Base-by-base conservation (phyloP, 1,140 invertebrate genomes). In the Anthonomus grandis region DNA sequence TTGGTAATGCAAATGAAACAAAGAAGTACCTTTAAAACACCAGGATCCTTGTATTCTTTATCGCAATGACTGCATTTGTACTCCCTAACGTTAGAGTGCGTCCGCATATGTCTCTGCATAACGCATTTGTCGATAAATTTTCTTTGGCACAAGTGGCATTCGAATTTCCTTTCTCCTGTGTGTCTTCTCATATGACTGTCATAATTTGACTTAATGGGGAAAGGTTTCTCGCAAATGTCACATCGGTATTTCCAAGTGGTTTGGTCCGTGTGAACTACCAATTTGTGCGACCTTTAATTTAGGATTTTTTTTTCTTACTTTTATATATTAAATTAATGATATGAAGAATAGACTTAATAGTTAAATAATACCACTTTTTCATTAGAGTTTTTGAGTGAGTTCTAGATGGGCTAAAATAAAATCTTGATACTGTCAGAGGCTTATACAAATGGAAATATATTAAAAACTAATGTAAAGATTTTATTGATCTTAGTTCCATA, bases 61-160 rank as follows among this genome's bases (percentile, higher is more conserved):
- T 60, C 61, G 39, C 65, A 67, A 19, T 64, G 48, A 8, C 23
- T 17, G 41, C 65, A 67, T 22, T 58, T 57, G 31, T 60, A 59
- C 9, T 65, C 59, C 18, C 63, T 60, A 4, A 63, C 58, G 34
- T 67, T 67, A 0, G 63, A 63, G 38, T 71, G 70, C 4, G 64
- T 60, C 18, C 56, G 53, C 56, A 70, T 64, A 52, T 72, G 70
- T 18, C 65, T 64, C 52, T 68, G 61, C 37, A 68, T 50, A 4
- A 61, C 62, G 19, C 58, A 53, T 41, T 69, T 67, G 36, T 63
- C 60, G 8, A 52, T 56, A 51, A 93, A 93, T 21, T 82, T 77
- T 67, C 90, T 91, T 3, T 78, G 78, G 64, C 90, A 93, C 1
- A 83, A 77, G 6, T 79, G 76, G 65, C 89, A 93, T 1, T 78